Conservation (phyloP, 92 coral and sea anemone species). For the Galaxea fascicularis region DNA sequence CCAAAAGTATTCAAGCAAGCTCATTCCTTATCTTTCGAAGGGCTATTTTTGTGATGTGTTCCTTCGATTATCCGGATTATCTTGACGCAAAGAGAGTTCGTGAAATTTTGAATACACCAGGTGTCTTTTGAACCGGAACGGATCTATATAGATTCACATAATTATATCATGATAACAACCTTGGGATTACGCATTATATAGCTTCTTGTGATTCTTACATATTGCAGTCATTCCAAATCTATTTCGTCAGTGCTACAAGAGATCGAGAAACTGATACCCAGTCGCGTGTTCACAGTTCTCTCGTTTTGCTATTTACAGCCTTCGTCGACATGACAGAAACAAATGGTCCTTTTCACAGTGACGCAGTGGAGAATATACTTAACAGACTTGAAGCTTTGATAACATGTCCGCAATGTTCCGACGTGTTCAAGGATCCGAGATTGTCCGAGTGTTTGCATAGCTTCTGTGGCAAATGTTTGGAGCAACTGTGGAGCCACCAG, state of each 20-base stretch:
- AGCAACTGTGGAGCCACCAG: constrained; percentile 65
- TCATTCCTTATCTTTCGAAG: not conserved
- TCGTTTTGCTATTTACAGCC: not conserved
- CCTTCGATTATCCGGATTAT: not conserved
- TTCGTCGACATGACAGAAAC: constrained; percentile 13
- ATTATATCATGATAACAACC: constrained; percentile 8
- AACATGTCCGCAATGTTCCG: constrained; percentile 70
- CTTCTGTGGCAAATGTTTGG: constrained; percentile 74
- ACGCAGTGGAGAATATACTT: constrained; percentile 27
- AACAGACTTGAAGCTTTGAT: constrained; percentile 59
- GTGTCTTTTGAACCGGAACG: constrained; percentile 38
- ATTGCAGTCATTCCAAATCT: not conserved
- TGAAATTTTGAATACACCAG: not conserved
- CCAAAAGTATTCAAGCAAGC: not conserved
- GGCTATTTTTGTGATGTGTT: not conserved
- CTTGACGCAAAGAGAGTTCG: not conserved
- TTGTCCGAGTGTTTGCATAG: constrained; percentile 83
- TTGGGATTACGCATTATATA: constrained; percentile 17
- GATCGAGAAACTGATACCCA: not conserved
- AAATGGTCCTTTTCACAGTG: not conserved
- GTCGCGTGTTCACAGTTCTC: not conserved
- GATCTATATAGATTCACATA: constrained; percentile 3
- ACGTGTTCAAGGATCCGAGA: constrained; percentile 76
- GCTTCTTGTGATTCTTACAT: constrained; percentile 28
- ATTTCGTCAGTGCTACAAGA: not conserved